Conservation (phyloP, 2,113 vertebrate species). For the Cettia cetti region DNA sequence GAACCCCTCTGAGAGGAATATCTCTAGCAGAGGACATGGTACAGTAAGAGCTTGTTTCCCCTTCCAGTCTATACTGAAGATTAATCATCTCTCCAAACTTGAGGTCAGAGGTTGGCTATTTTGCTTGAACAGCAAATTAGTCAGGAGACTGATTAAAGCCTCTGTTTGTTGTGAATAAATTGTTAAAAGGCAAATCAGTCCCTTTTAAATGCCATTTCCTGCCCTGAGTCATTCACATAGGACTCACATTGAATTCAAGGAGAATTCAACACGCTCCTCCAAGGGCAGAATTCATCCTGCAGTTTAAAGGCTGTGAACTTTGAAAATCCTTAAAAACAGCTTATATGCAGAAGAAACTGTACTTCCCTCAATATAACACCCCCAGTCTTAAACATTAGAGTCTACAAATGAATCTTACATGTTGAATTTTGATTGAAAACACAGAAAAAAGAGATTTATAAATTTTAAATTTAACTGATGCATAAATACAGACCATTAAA, state of each 20-base stretch:
- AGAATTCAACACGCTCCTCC: not conserved
- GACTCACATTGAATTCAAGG: not conserved
- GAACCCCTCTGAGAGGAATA: not conserved
- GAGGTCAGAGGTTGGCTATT: not conserved
- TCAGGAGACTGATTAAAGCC: not conserved
- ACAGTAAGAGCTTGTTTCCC: not conserved
- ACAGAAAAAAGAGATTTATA: not conserved
- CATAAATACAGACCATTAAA: not conserved
- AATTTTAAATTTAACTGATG: not conserved
- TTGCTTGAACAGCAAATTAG: slow-evolving; percentile 1
- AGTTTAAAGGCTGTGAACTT: not conserved
- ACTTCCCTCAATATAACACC: not conserved
- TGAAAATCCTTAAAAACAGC: not conserved
- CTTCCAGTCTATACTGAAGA: not conserved
- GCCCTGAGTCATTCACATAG: not conserved
- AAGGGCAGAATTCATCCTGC: not conserved
- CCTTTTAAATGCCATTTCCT: slow-evolving; percentile 23
- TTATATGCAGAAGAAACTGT: not conserved
- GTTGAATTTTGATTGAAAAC: not conserved
- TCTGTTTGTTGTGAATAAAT: not conserved
- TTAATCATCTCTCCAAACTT: not conserved
- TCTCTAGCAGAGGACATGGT: not conserved
- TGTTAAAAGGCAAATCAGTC: not conserved
- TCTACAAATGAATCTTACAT: not conserved
- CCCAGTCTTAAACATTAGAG: not conserved